A percentile compares a stretch with the other conserved stretches of the same genome.
These are phyloP conservation scores for Germaria angustata DNA, from an alignment of 2,888 invertebrate species.

Conservation along the genomic window DNA sequence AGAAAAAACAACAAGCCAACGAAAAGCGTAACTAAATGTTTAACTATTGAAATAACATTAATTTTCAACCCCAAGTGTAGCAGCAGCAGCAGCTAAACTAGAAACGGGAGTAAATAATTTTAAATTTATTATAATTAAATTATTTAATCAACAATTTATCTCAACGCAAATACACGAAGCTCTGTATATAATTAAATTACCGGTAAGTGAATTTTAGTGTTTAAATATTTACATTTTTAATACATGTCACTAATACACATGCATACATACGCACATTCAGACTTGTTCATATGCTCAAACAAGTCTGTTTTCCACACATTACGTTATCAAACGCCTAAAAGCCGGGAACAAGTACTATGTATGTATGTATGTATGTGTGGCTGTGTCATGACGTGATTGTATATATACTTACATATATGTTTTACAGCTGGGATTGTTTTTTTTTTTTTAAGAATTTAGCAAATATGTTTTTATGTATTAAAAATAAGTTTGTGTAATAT, in stretches of 20 bases:
- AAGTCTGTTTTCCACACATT: neutral
- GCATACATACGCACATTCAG: neutral
- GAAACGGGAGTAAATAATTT: conserved; percentile 16
- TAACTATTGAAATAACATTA: neutral
- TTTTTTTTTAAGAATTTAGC: neutral
- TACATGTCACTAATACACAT: neutral
- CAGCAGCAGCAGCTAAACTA: neutral
- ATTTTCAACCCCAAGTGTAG: neutral
- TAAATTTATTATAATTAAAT: conserved; percentile 55
- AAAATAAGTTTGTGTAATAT: neutral
- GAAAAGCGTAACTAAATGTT: no score
- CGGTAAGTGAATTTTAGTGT: conserved; percentile 53
- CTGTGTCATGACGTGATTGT: neutral
- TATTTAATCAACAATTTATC: conserved; percentile 30
- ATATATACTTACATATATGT: neutral
- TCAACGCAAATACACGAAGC: neutral
- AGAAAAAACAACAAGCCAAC: neutral
- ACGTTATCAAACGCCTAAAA: neutral
- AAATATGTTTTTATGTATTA: neutral
- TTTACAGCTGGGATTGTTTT: neutral
- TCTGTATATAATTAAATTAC: conserved; percentile 18
- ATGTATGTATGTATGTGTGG: neutral
- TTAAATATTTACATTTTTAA: conserved; percentile 35
- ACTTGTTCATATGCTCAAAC: no score
- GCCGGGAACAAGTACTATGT: neutral